Evolutionary conservation across 2,113 vertebrate species (phyloP).

Genomic region (Tupaia chinensis): DNA sequence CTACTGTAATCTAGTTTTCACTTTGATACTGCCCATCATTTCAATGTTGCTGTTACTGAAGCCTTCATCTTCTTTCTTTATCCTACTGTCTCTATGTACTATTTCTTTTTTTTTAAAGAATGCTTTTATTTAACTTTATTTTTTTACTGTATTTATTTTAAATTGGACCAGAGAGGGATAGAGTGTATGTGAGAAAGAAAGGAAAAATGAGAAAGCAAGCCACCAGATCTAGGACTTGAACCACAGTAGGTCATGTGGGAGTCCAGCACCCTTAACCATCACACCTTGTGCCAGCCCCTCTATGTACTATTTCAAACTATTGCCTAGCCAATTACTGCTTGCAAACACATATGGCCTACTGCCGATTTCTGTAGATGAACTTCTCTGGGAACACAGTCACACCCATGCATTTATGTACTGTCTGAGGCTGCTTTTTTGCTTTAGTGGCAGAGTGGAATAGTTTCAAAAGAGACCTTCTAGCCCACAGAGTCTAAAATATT

Average conservation of each 20-base stretch:
- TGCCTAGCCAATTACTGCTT: background rate
- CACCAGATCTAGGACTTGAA: too few species aligned
- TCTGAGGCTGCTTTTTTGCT: background rate
- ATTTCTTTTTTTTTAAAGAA: background rate
- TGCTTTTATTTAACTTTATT: too few species aligned
- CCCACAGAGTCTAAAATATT: background rate
- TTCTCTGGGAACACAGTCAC: background rate
- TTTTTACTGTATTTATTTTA: too few species aligned
- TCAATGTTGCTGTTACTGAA: background rate
- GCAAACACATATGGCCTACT: background rate
- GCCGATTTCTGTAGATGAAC: background rate
- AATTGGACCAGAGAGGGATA: too few species aligned
- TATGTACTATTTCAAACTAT: background rate
- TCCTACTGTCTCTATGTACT: background rate
- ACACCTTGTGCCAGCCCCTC: background rate
- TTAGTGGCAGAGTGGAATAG: background rate
- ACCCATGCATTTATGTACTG: background rate
- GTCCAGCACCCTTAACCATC: too few species aligned
- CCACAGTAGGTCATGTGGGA: too few species aligned
- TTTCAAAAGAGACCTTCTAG: background rate
- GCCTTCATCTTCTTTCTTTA: background rate
- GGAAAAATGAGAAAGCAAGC: too few species aligned
- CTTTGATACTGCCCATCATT: background rate
- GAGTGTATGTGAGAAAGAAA: too few species aligned
- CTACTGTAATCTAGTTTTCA: background rate